These are phyloP conservation scores for Percopsis omiscomaycus DNA, from an alignment of 2,797 vertebrate genomes.

Conservation along the genomic window DNA sequence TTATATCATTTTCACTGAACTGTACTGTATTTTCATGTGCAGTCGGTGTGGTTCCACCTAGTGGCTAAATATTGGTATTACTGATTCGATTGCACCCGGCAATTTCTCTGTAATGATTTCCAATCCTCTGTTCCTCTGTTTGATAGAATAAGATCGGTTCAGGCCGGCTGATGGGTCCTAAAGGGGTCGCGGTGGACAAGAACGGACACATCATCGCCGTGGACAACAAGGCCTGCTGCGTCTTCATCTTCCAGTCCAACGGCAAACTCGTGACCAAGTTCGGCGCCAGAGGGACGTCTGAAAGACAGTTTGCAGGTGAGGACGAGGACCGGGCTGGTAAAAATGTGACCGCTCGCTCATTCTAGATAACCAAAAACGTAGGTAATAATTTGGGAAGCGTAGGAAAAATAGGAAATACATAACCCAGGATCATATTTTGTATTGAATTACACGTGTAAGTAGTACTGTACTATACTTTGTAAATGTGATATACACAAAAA, in stretches of 20 bases:
- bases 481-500: too few relatives aligned
- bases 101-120: background rate
- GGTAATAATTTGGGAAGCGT: background rate
- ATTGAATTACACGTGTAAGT: too few relatives aligned
- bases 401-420: too few relatives aligned
- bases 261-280: constrained; percentile 94
- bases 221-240: constrained; percentile 96
- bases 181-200: constrained; percentile 90
- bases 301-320: constrained; percentile 92
- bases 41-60: background rate
- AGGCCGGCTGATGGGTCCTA: constrained; percentile 92
- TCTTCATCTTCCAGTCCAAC: constrained; percentile 97
- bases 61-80: background rate
- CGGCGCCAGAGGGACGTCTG: constrained; percentile 87
- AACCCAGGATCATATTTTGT: too few relatives aligned
- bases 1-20: too few relatives aligned
- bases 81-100: too few relatives aligned
- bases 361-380: too few relatives aligned
- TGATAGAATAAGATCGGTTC: constrained; percentile 91
- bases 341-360: background rate
- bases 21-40: background rate
- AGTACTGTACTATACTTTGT: too few relatives aligned
- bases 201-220: constrained; percentile 97
- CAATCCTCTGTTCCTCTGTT: constrained; percentile 1
- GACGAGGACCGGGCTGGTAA: background rate